Conservation (phyloP, 2,113 vertebrate genomes). For the Pogona vitticeps region DNA sequence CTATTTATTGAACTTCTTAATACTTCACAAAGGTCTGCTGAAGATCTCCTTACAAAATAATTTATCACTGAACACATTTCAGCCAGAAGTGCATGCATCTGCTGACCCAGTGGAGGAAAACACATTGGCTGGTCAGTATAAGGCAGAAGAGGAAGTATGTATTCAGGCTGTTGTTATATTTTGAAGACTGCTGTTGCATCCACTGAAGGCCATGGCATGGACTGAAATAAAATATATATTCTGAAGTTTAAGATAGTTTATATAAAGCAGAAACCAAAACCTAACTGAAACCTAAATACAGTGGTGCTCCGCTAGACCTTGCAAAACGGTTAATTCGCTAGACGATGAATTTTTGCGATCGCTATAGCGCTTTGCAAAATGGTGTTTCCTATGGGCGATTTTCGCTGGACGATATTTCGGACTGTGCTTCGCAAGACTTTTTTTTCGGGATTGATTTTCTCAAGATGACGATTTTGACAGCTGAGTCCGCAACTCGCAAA, state of each 20-base stretch:
- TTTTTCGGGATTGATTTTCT: too few species aligned
- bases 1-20: slow-evolving; percentile 86
- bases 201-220: background rate
- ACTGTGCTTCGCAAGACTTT: too few species aligned
- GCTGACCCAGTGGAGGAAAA: slow-evolving; percentile 81
- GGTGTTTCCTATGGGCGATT: too few species aligned
- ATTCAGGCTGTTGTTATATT: background rate
- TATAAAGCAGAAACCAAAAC: too few species aligned
- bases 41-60: slow-evolving; percentile 64
- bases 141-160: background rate
- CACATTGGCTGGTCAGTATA: slow-evolving; percentile 82
- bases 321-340: too few species aligned
- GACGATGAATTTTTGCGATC: too few species aligned
- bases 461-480: too few species aligned
- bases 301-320: too few species aligned
- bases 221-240: background rate
- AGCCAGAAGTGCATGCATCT: slow-evolving; percentile 19
- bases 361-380: too few species aligned
- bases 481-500: too few species aligned
- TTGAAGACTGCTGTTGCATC: background rate
- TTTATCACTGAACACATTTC: slow-evolving; percentile 1
- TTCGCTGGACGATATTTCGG: too few species aligned
- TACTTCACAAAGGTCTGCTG: slow-evolving; percentile 78
- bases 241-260: background rate
- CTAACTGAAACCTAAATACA: too few species aligned